Base-by-base conservation (phyloP, 2,888 invertebrate genomes). In the Scaptodrosophila latifasciaeformis region DNA sequence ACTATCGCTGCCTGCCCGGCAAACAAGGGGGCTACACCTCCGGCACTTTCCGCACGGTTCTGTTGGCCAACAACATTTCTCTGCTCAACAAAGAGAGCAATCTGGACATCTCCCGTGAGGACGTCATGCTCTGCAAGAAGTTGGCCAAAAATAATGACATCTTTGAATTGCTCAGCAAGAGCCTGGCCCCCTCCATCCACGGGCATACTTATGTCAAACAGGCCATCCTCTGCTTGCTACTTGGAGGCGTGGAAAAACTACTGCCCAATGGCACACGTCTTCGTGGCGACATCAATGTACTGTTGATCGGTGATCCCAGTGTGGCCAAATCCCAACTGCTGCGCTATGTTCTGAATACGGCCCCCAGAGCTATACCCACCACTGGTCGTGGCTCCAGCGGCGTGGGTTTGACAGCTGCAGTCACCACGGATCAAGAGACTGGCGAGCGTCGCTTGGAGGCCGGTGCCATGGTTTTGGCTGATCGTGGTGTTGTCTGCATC, bases 391-490 rank as follows among this genome's bases (percentile, higher is more conserved):
- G 99, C 10, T 97, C 98, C 1, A 97, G 97, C 0, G 99, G 99
- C 49, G 99, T 99, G 2, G 99, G 99, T 88, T 89, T 99, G 54
- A 99, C 99, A 0, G 99, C 99, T 4, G 99, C 99, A 7, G 99
- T 99, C 2, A 98, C 98, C 5, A 93, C 94, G 0, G 99, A 99
- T 85, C 92, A 93, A 53, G 99, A 99, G 82, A 96, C 96, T 1
- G 96, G 95, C 1, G 93, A 93, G 65, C 88, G 93, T 46, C 88
- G 96, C 30, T 85, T 99, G 54, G 98, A 99, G 87, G 99, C 99
- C 0, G 99, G 99, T 62, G 99, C 99, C 51, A 99, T 99, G 99
- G 99, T 99, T n/a, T 86, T 99, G 30, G 99, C 98, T 0, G 99
- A 99, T 88, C 90, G 99, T 55, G 99, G 99, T 19, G 95, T 99